Evolutionary conservation across 2,113 vertebrate genomes (phyloP), one percentile per base, ranked within the genome.

Genomic region (Genyomyrus donnyi): DNA sequence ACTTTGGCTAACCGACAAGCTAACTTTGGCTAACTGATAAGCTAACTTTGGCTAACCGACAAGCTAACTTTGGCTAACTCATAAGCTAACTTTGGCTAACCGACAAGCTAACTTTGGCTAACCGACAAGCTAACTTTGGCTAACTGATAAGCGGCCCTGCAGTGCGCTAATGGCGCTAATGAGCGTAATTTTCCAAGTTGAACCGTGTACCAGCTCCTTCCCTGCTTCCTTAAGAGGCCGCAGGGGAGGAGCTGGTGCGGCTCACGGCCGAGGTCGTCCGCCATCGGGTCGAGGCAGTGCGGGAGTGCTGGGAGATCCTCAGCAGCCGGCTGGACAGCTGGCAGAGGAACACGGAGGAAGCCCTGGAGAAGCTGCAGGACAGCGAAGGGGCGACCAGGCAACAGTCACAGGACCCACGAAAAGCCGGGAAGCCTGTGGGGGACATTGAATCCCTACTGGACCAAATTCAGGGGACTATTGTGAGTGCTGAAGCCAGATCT

Each of bases 301-400:
- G 95, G 91, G 97, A 96, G 91, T 96, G 96, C 89, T 97, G 96
- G 97, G 96, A 96, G 50, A 95, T 86, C 45, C 93, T 97, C 9
- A 96, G 95, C 70, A 92, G 92, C 19, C 94, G 94, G 46, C 95
- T 94, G 21, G 95, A n/a, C 91, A 93, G 92, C 89, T 97, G 96
- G 96, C 97, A 97, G 89, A 96, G 96, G 90, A 96, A 97, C 94
- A 95, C 97, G 19, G 96, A 96, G 88, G 96, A 96, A 92, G 96
- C 96, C 0, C 35, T 97, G 90, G 96, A 96, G 93, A 97, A 96
- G 91, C 93, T 97, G 39, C 94, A 94, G 89, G 96, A 97, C 66
- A 93, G 97, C 13, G 96, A 96, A 90, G 95, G 95, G 89, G 94
- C 95, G 1, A 96, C 97, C 95, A 95, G 97, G 84, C 96, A 97